Base-by-base conservation (phyloP, 1,140 invertebrate species). In the Danaus melanippus region DNA sequence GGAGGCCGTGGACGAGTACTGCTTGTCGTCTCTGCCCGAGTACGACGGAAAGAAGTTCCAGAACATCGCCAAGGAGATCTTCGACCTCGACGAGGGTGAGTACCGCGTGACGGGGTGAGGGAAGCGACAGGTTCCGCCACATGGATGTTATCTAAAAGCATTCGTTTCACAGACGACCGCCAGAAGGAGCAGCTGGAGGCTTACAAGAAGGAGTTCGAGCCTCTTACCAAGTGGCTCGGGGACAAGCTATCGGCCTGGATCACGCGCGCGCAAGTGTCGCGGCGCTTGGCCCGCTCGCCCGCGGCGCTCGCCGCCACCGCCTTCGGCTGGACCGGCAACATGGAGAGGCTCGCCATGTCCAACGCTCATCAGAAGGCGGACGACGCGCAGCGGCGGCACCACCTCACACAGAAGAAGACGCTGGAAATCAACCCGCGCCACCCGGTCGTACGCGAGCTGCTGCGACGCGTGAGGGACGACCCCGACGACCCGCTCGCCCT, bases 41-140 rank as follows among this genome's bases (percentile, higher is more conserved):
- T 99, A 97, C 86, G 98, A 99, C 72, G 96, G 97, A 32, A 98
- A 99, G 88, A 99, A 99, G 85, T 98, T 99, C 93, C 97, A 99
- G 87, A 99, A 99, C 79, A 96, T 99, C 40, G 98, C 98, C 58
- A 99, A 99, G 85, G 98, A 99, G 88, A 97, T 98, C 1, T 92
- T 99, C 69, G 92, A 93, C 53, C 79, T 99, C 1, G 92, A 96
- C 57, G 96, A 94, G 60, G 78, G 83, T 84, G 56, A 80, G 81
- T 66, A 12, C 15, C 40, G 17, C 15, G 42, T 45, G 8, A 10
- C 0, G 12, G 15, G 11, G 15, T 52, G 11, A 17, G 82, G 90
- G 90, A 45, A 15, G 15, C 15, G 15, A 15, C 15, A 3, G 15
- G 3, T 15, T 15, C 15, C 15, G 15, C 15, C 15, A 15, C 3